Conservation (phyloP, 2,113 vertebrate genomes). For the Morone saxatilis region DNA sequence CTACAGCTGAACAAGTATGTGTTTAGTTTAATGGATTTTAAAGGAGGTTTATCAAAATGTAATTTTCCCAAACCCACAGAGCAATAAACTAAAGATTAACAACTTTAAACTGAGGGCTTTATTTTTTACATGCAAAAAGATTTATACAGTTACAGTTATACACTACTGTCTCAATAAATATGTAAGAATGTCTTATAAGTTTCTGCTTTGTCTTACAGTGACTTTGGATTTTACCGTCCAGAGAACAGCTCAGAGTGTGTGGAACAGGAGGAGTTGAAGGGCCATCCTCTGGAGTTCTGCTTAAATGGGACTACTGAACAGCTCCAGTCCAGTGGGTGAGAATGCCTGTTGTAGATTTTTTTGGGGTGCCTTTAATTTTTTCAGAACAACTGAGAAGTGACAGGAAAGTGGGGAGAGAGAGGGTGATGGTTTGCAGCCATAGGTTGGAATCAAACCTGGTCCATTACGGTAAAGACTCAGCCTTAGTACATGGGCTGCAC, state of each 20-base stretch:
- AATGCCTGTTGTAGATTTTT: not conserved
- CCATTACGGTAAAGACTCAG: no score
- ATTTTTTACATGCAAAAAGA: no score
- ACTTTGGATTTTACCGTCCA: conserved; percentile 93
- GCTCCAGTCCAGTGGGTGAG: conserved; percentile 91
- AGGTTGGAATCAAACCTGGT: no score
- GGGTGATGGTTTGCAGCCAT: no score
- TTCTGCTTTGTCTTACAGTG: conserved; percentile 80
- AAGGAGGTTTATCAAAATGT: not conserved
- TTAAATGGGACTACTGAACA: conserved; percentile 90
- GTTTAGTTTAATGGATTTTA: not conserved
- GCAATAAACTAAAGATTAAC: not conserved
- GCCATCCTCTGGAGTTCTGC: conserved; percentile 91
- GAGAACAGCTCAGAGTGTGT: conserved; percentile 90
- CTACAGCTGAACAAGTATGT: no score
- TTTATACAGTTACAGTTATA: no score
- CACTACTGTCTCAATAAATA: not conserved
- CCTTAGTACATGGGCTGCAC: no score
- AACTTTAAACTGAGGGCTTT: not conserved
- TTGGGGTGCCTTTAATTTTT: not conserved
- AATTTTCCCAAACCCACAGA: not conserved
- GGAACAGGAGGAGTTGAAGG: conserved; percentile 91
- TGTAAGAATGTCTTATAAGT: not conserved
- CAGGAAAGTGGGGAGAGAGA: no score
- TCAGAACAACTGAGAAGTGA: no score